A percentile compares a stretch with the other conserved stretches of the same genome.
These are phyloP conservation scores for Tiliqua scincoides DNA, from an alignment of 2,113 vertebrate genomes.

Conservation along the genomic window DNA sequence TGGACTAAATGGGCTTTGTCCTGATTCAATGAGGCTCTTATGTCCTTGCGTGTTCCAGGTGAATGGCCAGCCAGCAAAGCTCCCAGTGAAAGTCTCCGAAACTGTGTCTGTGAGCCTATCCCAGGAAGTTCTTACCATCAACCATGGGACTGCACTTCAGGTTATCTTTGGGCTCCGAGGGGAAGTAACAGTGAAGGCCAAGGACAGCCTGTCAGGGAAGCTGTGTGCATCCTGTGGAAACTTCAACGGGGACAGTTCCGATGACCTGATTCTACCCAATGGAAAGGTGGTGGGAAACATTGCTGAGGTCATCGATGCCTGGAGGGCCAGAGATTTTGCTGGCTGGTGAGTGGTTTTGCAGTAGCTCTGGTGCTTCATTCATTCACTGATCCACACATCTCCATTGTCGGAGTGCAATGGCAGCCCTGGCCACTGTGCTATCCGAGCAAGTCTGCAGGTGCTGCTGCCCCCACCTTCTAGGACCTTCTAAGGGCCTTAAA, in stretches of 20 bases:
- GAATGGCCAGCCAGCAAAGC: slow-evolving; percentile 9
- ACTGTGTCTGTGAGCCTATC: not conserved
- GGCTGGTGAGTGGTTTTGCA: not conserved
- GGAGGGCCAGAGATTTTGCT: slow-evolving; percentile 11
- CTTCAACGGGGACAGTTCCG: slow-evolving; percentile 16
- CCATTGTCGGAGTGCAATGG: too few species aligned
- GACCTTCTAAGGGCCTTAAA: too few species aligned
- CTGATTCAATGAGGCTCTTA: too few species aligned
- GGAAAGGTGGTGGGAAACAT: slow-evolving; percentile 5
- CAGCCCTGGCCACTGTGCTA: too few species aligned
- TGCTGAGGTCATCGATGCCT: slow-evolving; percentile 2
- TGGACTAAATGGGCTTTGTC: too few species aligned
- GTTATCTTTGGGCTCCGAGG: slow-evolving; percentile 66
- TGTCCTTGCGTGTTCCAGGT: slow-evolving; percentile 25
- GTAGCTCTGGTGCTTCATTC: not conserved
- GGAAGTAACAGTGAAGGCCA: slow-evolving; percentile 13
- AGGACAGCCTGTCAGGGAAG: not conserved
- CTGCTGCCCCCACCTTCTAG: too few species aligned
- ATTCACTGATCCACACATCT: not conserved
- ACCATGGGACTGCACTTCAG: slow-evolving; percentile 45
- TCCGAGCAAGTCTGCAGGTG: too few species aligned
- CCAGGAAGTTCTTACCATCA: slow-evolving; percentile 3
- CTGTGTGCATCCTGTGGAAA: slow-evolving; percentile 32
- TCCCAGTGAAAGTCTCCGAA: not conserved
- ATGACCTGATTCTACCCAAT: slow-evolving; percentile 17